Evolutionary conservation across 2,797 vertebrate species (phyloP), one percentile per base, ranked within the genome.

Genomic region (Microctenopoma steveboyesi): DNA sequence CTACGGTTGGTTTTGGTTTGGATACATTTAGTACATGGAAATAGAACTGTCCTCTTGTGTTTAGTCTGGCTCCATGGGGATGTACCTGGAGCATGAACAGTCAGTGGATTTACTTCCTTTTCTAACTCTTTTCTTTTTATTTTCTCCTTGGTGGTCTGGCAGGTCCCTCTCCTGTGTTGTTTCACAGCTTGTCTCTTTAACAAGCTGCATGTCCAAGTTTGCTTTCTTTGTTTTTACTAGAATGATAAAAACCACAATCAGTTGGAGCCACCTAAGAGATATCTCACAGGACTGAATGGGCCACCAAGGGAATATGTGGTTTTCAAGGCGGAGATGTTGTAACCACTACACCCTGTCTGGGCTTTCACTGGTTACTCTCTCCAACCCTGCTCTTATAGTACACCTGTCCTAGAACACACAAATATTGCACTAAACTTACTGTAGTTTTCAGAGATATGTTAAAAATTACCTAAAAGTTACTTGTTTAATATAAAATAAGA

Each of bases 231-330:
- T 73, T 86, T 86, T 63, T 58, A 77, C 51, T 46, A 45, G 49
- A 69, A 63, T 70, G 69, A 74, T 68, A 74, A 74, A 65, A 52
- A 58, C 69, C 48, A 54, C 55, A 67, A 18, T 81, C 74, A 83
- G 77, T 30, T 9, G 16, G 16, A 71, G 66, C 72, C 73, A 46
- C 79, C 39, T 64, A 78, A 79, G 78, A 74, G 48, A 16, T 63
- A 59, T 78, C 69, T 78, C 73, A 76, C 67, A 42, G 50, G 43
- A 76, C 52, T 53, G 89, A 92, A 91, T 89, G 76, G 83, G 77
- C 76, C 83, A 63, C 76, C 37, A 3, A 78, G 86, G 88, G 78
- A 81, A 66, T 78, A 72, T 77, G 66, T 72, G 73, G 68, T 80
- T 87, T 74, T 57, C 51, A 73, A 74, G 74, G 82, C 49, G 14